Conservation (phyloP, 1,140 invertebrate species). For the Philaenus spumarius region DNA sequence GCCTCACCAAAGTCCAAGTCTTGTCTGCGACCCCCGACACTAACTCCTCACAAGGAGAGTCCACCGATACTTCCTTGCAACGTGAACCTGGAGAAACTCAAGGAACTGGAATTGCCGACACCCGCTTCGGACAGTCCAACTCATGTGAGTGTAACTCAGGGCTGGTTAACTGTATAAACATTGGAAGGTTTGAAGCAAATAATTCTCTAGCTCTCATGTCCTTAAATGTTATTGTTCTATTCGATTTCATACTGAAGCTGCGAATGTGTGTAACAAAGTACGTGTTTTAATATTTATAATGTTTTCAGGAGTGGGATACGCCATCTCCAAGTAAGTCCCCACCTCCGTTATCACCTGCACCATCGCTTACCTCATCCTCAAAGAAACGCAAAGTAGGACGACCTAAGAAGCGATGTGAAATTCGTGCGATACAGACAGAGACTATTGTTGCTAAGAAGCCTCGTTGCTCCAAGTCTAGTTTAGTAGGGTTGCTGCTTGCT, state of each 20-base stretch:
- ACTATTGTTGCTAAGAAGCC: slow-evolving; percentile 59
- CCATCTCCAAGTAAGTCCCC: slow-evolving; percentile 10
- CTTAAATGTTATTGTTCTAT: too few relatives aligned
- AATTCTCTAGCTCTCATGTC: too few relatives aligned
- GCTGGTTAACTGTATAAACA: too few relatives aligned
- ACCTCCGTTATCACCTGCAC: slow-evolving; percentile 9
- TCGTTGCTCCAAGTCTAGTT: slow-evolving; percentile 52
- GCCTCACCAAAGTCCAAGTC: slow-evolving; percentile 9
- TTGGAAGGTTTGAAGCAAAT: too few relatives aligned
- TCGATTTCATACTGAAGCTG: too few relatives aligned
- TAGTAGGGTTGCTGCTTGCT: slow-evolving; percentile 55
- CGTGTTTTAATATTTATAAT: background rate
- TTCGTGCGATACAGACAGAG: slow-evolving; percentile 52
- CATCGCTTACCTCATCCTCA: slow-evolving; percentile 46
- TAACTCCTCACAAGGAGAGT: slow-evolving; percentile 24
- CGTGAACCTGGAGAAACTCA: too few relatives aligned
- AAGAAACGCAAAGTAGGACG: slow-evolving; percentile 79
- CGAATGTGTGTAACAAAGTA: too few relatives aligned
- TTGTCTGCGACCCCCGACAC: slow-evolving; percentile 25
- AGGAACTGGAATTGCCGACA: too few relatives aligned
- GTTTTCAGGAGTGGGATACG: slow-evolving; percentile 13
- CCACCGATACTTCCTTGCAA: background rate
- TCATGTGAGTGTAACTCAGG: too few relatives aligned
- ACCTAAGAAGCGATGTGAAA: slow-evolving; percentile 61
- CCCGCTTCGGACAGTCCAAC: too few relatives aligned